Evolutionary conservation across 92 coral and sea anemone species (phyloP).

Genomic region (Palythoa grandiflora): DNA sequence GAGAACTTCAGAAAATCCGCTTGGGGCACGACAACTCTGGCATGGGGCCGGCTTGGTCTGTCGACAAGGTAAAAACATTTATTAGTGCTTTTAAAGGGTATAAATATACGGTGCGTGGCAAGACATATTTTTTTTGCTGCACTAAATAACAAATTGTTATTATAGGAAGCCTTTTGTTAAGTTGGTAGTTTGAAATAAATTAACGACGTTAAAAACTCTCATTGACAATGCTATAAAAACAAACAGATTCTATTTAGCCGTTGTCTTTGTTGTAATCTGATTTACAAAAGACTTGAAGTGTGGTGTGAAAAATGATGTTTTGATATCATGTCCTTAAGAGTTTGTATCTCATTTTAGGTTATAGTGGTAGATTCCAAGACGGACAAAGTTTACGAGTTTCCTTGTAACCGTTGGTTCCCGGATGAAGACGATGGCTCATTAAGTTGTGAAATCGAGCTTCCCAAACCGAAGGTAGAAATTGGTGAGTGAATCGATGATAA

Average conservation of each 20-base stretch:
- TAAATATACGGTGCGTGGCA: neutral
- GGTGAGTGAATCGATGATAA: conserved; percentile 4
- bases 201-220: too few relatives aligned
- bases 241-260: too few relatives aligned
- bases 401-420: conserved; percentile 87
- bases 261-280: too few relatives aligned
- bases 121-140: neutral
- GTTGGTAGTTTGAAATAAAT: too few relatives aligned
- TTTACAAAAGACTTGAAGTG: too few relatives aligned
- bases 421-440: conserved; percentile 77
- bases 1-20: conserved; percentile 43
- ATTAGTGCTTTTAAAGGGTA: neutral
- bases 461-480: conserved; percentile 10
- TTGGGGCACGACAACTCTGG: conserved; percentile 42
- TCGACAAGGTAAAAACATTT: conserved; percentile 31
- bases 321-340: neutral
- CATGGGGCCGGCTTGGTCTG: neutral
- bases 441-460: conserved; percentile 57
- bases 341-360: neutral
- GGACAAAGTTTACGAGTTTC: conserved; percentile 68
- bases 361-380: conserved; percentile 60
- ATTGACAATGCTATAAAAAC: too few relatives aligned
- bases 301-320: too few relatives aligned
- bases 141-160: neutral
- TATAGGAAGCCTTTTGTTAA: neutral